Base-by-base conservation (phyloP, 2,797 vertebrate genomes). In the Falco novaeseelandiae region DNA sequence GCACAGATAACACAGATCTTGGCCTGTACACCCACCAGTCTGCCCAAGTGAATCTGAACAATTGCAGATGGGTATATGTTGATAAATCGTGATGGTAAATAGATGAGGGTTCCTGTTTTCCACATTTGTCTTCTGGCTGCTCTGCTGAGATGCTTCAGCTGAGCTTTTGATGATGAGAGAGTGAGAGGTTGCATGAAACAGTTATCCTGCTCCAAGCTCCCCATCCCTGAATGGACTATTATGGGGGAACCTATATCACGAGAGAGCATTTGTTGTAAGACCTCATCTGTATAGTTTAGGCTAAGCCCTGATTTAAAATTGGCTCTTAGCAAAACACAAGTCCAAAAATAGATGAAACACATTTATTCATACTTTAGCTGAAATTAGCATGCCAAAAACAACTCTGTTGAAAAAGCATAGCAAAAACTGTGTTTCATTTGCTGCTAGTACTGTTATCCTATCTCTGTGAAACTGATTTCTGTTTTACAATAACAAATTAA, bases 291-390 rank as follows among this genome's bases (percentile, higher is more conserved):
- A 49, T 1, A 63, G 83, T 27, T 87, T 65, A 78, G 38, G 21
- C 21, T 90, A 67, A 91, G 29, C 25, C 27, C 36, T 69, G 34
- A 66, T 94, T 96, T 96, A 72, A 92, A 96, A 87, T 36, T 80
- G 67, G 34, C 21, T 82, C 22, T 78, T 80, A 92, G 44, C n/a
- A 77, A 61, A 88, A 77, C 54, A 66, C 15, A 78, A 70, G 27
- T 72, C 65, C 80, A 81, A 94, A 97, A 94, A 83, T 81, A 96
- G 80, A 85, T 62, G 19, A 91, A 19, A 17, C 81, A 32, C 90
- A 93, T 92, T 96, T 95, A 94, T 93, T 96, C 83, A 95, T 93
- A 67, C 34, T 89, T 92, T 46, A 86, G 57, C 51, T 89, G 78
- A 84, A 90, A 91, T 87, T 76, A 94, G 5, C 44, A 62, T 87